phyloP scores from a whole-genome alignment of 2,888 invertebrate species.

The Ophion slaviceki region DNA sequence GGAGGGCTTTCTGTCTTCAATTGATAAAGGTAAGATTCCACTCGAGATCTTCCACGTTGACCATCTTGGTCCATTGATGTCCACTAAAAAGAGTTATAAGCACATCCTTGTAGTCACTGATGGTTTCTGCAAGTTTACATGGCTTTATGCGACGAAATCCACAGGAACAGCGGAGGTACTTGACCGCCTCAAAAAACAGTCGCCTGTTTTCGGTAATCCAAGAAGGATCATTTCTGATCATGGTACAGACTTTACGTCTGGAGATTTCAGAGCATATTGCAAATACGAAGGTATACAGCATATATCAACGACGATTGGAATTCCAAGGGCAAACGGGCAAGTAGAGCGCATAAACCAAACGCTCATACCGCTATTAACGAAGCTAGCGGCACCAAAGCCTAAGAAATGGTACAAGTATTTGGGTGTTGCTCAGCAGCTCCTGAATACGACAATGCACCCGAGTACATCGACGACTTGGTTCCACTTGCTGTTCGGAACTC shows the following conservation, averaged over 20 bases:
- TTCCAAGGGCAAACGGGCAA: slow-evolving; percentile 79
- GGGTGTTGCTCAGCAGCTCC: slow-evolving; percentile 34
- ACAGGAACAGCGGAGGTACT: slow-evolving; percentile 53
- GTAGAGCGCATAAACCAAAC: slow-evolving; percentile 75
- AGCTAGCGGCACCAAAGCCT: slow-evolving; percentile 72
- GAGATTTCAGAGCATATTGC: slow-evolving; percentile 54
- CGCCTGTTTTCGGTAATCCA: slow-evolving; percentile 61
- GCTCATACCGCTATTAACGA: slow-evolving; percentile 75
- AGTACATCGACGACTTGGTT: slow-evolving; percentile 49
- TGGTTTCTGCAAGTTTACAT: slow-evolving; percentile 60
- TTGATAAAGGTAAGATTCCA: slow-evolving; percentile 59
- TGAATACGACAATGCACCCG: slow-evolving; percentile 40
- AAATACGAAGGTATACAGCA: slow-evolving; percentile 50
- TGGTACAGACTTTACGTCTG: slow-evolving; percentile 59
- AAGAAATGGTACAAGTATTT: slow-evolving; percentile 42
- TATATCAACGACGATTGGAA: slow-evolving; percentile 72
- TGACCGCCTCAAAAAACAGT: slow-evolving; percentile 47
- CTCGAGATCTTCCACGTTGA: slow-evolving; percentile 62
- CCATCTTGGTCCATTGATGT: slow-evolving; percentile 55
- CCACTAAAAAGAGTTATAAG: slow-evolving; percentile 48
- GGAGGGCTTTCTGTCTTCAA: slow-evolving; percentile 59
- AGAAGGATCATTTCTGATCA: slow-evolving; percentile 52
- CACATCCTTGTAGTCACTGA: slow-evolving; percentile 60
- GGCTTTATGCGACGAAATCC: slow-evolving; percentile 63
- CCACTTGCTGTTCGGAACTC: slow-evolving; percentile 43